Percentiles rank a stretch among this genome's conserved stretches.
Conservation (phyloP, 2,797 vertebrate genomes). For the Cottoperca gobio region DNA sequence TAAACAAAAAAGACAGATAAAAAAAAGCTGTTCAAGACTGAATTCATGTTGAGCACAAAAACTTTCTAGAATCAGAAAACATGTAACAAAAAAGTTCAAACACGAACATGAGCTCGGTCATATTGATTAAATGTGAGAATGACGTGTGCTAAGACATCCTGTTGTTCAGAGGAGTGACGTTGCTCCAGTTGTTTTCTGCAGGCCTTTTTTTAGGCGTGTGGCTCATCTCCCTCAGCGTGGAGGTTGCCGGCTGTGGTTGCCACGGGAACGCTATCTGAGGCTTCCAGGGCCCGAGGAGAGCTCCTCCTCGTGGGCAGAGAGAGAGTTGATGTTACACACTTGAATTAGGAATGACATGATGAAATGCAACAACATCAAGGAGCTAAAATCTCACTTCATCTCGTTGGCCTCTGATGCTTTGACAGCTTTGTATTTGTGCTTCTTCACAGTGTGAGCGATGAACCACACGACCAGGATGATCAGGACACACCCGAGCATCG, state of each 20-base stretch:
- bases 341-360: not conserved
- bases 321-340: not conserved
- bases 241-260: conserved; percentile 41
- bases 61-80: conserved; percentile 15
- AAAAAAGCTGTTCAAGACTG: not conserved
- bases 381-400: conserved; percentile 65
- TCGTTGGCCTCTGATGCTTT: conserved; percentile 54
- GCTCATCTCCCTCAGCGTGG: conserved; percentile 46
- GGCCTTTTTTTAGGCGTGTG: conserved; percentile 41
- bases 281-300: conserved; percentile 28
- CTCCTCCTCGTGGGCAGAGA: conserved; percentile 62
- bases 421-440: conserved; percentile 55
- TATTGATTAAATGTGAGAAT: conserved; percentile 19
- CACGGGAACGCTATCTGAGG: conserved; percentile 42
- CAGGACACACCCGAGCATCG: conserved; percentile 67
- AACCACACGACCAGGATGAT: conserved; percentile 77
- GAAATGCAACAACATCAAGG: not conserved
- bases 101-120: not conserved
- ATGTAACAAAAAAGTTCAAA: conserved; percentile 5
- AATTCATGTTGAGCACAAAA: not conserved
- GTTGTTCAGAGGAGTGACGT: conserved; percentile 23
- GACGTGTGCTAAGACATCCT: conserved; percentile 6
- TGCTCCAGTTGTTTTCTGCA: conserved; percentile 29
- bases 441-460: conserved; percentile 73
- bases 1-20: not conserved